Evolutionary conservation across 2,797 vertebrate species (phyloP), one percentile per base, ranked within the genome.

Genomic region (Mormyrus proboscirostris): DNA sequence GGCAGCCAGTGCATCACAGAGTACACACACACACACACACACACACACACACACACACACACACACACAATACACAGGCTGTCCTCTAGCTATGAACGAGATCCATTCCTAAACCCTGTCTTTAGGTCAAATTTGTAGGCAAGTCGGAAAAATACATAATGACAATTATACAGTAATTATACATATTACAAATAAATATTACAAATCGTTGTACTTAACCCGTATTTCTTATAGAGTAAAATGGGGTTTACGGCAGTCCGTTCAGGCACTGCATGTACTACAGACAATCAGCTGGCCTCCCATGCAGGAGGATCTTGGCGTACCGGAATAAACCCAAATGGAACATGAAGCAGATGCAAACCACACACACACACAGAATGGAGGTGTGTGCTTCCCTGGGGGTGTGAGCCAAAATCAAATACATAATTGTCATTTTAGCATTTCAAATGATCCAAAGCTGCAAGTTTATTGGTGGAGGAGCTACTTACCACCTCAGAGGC

Each of bases 401-500:
- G 10, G 62, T 14, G 1, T 69, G 62, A 69, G 25, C 62, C 62
- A 69, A 12, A 29, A 14, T 25, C 62, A 29, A 69, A 25, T 14
- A 33, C 25, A 33, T 69, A 1, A 33, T 4, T 69, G 25, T 69
- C 25, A 33, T 69, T 69, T 33, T 69, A 79, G 38, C 38, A 79
- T 38, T 38, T 79, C 38, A 44, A 38, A 79, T 41, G 12, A 44
- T 7, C 38, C 14, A 79, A 41, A 79, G 33, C 2, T 19, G 73
- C 73, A 9, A 79, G 33, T 14, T 38, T 38, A 7, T 79, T 19
- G 73, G 38, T 44, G 38, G 73, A 41, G 38, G 89, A 84, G 3
- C 10, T 51, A 93, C 95, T 95, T 90, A 95, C 95, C 92, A 93
- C 83, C 88, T 94, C 94, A 0, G 90, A 91, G 44, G 91, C 93